Conservation (phyloP, 2,888 invertebrate species). For the Alloscopus bannaensis region DNA sequence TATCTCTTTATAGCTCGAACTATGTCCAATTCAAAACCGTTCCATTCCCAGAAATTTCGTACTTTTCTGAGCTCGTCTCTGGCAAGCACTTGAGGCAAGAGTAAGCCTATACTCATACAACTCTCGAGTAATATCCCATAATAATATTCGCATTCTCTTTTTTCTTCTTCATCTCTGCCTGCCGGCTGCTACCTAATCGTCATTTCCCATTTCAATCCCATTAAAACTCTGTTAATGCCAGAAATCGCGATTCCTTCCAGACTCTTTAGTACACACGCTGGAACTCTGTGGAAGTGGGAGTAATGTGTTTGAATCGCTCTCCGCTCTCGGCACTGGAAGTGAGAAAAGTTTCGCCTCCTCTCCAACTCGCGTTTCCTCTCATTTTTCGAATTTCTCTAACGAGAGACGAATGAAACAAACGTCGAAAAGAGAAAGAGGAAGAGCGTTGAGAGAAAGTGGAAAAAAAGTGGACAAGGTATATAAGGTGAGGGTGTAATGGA, state of each 20-base stretch:
- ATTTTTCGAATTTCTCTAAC: constrained; percentile 45
- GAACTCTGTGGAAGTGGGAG: constrained; percentile 37
- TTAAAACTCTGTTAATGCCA: constrained; percentile 61
- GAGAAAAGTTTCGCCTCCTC: constrained; percentile 52
- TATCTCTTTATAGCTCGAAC: no score
- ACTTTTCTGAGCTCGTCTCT: no score
- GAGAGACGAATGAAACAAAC: constrained; percentile 48
- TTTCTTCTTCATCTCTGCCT: constrained; percentile 8
- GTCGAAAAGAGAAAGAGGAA: no score
- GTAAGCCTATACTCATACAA: neutral
- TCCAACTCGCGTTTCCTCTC: neutral
- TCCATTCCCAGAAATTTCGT: no score
- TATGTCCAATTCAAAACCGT: no score
- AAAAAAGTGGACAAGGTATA: constrained; percentile 30
- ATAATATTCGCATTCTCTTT: constrained; percentile 49
- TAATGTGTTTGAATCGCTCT: constrained; percentile 47
- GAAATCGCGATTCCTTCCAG: constrained; percentile 55
- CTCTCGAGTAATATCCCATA: constrained; percentile 9
- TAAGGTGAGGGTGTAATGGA: constrained; percentile 34
- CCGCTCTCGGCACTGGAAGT: constrained; percentile 41
- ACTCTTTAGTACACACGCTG: constrained; percentile 16
- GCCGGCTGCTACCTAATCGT: constrained; percentile 55
- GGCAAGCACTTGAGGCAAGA: no score
- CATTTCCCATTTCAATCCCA: constrained; percentile 59
- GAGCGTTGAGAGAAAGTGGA: constrained; percentile 23